Evolutionary conservation across 2,888 invertebrate genomes (phyloP), one percentile per base, ranked within the genome.

Genomic region (Cheilosia urbana): DNA sequence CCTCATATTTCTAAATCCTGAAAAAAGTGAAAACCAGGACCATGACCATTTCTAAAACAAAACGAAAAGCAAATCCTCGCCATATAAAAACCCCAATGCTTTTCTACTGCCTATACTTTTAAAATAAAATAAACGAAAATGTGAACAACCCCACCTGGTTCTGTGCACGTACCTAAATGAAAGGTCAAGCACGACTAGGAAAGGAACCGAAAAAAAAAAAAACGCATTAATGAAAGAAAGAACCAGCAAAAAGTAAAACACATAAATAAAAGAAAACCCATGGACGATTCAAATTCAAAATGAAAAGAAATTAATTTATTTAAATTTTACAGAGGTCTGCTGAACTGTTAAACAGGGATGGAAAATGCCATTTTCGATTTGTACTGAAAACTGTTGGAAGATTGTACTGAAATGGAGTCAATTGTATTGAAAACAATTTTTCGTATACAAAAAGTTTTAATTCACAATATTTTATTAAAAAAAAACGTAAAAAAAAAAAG

Each of bases 101-200:
- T 21, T 34, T 34, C 49, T 7, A 4, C 21, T n/a, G n/a, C 15
- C 24, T 24, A 24, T 11, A 27, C 17, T 57, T 47, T 19, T 4
- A 37, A 27, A 37, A 30, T 49, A 66, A 58, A 58, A 49, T 2
- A 58, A 58, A 49, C 3, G n/a, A 37, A 47, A 65, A 65, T 24
- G 0, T n/a, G 37, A 37, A 19, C 11, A 69, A 55, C 24, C 34
- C 13, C 27, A 9, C 7, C 34, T 42, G 19, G 34, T 51, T 15
- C 53, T 3, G 2, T 66, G 30, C 49, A 80, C 47, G 5, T 49
- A 80, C 47, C 7, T 19, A 49, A 66, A 69, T 34, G 34, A 75
- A 81, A 81, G 75, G 80, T 81, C 80, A 81, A 81, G 75, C 68
- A 81, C 49, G 57, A 63, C 62, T 63, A 37, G 49, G 62, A 69